Conservation (phyloP, 1,140 invertebrate genomes). For the Fopius arisanus region DNA sequence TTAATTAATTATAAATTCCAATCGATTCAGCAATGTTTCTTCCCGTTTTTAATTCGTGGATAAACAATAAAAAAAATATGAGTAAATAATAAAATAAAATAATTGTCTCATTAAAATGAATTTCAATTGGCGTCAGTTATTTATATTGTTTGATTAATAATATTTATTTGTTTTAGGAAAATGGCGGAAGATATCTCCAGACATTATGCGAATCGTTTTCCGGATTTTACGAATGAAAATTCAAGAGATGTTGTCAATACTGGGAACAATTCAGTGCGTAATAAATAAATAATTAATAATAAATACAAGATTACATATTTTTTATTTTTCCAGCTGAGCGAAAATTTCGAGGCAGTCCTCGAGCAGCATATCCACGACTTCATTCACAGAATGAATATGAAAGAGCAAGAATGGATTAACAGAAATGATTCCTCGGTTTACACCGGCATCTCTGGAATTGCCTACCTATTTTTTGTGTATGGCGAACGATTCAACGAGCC, state of each 20-base stretch:
- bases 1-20: no score
- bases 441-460: constrained; percentile 66
- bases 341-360: constrained; percentile 43
- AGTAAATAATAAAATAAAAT: no score
- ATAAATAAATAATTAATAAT: neutral
- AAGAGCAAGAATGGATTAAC: constrained; percentile 45
- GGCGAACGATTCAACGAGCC: constrained; percentile 51
- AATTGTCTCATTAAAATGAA: no score
- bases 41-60: no score
- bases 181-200: constrained; percentile 21
- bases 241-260: constrained; percentile 27
- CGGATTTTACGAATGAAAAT: constrained; percentile 40
- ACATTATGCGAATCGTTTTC: constrained; percentile 43
- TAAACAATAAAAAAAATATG: no score
- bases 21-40: no score
- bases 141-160: no score
- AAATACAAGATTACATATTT: neutral
- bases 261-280: constrained; percentile 35
- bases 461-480: constrained; percentile 66
- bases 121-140: no score
- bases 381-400: constrained; percentile 42
- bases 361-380: constrained; percentile 36
- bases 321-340: constrained; percentile 41
- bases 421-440: constrained; percentile 63
- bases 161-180: neutral